Evolutionary conservation across 2,113 vertebrate species (phyloP).

Genomic region (Aphelocoma coerulescens): DNA sequence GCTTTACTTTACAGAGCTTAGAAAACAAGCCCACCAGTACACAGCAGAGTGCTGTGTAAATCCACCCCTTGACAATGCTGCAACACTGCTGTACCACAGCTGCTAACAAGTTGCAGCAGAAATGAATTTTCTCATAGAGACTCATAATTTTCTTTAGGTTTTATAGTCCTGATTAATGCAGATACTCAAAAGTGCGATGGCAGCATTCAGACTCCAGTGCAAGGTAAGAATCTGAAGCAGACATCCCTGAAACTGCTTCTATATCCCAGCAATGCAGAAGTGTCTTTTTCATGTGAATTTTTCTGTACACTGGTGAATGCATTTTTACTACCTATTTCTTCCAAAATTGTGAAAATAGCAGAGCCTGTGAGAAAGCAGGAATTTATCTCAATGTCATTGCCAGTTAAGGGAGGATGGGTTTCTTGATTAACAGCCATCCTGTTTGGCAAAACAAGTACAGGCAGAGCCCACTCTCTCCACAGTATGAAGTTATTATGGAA

Average conservation of each 20-base stretch:
- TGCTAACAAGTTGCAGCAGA: background rate
- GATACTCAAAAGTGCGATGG: background rate
- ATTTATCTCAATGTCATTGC: background rate
- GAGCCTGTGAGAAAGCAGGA: background rate
- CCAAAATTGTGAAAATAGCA: background rate
- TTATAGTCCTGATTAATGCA: background rate
- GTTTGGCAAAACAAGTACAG: background rate
- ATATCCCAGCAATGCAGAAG: background rate
- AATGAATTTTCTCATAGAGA: background rate
- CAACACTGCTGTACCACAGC: accelerated
- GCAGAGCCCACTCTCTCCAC: background rate
- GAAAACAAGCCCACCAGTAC: background rate
- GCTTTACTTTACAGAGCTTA: background rate
- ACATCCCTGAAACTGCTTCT: background rate
- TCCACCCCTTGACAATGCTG: background rate
- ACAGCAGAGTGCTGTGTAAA: background rate
- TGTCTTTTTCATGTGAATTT: background rate
- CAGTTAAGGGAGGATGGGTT: background rate
- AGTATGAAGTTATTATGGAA: background rate
- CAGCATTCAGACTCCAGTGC: background rate
- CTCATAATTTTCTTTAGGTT: background rate
- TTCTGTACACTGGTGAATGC: background rate
- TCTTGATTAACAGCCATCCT: background rate
- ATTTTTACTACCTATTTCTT: background rate
- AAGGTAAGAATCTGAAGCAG: background rate